Evolutionary conservation across 2,113 vertebrate genomes (phyloP).

Genomic region (Tapirus terrestris): DNA sequence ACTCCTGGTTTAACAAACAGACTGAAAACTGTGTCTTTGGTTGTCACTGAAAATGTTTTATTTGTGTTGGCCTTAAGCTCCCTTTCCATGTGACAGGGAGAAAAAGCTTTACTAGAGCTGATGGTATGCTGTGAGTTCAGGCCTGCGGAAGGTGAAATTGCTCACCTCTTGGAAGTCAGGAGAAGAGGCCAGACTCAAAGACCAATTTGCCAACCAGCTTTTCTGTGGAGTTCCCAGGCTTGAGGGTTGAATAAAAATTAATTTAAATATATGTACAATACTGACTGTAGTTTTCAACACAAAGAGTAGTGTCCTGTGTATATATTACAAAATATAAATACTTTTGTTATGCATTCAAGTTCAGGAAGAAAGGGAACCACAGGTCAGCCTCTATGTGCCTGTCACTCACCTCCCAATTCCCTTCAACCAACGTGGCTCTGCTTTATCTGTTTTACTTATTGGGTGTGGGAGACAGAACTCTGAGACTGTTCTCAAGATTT

Average conservation of each 20-base stretch:
- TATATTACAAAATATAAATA: conserved; percentile 7
- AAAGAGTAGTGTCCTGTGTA: neutral
- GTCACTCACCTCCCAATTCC: neutral
- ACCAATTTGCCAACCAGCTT: neutral
- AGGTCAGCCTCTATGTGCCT: neutral
- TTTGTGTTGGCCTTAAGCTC: neutral
- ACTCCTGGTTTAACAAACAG: neutral
- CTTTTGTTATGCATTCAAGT: neutral
- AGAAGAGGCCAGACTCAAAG: neutral
- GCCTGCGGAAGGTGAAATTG: neutral
- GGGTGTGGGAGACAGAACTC: neutral
- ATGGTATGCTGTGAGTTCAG: neutral
- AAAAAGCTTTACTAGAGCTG: neutral
- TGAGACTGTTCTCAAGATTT: neutral
- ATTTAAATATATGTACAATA: neutral
- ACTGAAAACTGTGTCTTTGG: neutral
- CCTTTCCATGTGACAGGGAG: neutral
- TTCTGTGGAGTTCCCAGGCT: neutral
- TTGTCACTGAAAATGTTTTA: neutral
- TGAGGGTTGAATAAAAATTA: neutral
- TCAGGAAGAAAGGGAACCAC: neutral
- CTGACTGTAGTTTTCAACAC: neutral
- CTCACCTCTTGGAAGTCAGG: neutral
- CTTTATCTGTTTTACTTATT: neutral
- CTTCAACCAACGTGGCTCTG: neutral